Conservation (phyloP, 2,888 invertebrate genomes). For the Heliconius cydno region DNA sequence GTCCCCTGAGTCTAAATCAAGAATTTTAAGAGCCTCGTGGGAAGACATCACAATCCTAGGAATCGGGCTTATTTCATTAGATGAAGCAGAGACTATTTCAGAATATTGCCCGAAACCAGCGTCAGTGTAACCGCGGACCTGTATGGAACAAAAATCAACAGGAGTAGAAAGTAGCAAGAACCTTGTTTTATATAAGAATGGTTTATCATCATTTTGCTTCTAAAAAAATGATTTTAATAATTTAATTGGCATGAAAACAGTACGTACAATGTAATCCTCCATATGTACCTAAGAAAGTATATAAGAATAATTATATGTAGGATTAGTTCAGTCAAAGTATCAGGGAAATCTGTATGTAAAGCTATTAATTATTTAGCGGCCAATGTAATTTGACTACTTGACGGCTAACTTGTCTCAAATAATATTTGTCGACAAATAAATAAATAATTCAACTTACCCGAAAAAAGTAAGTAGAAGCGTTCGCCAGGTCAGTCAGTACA, state of each 20-base stretch:
- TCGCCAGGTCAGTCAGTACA: constrained; percentile 80
- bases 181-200: neutral
- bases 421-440: neutral
- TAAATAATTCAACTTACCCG: constrained; percentile 73
- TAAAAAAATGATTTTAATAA: neutral
- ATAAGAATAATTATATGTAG: neutral
- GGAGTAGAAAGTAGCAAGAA: neutral
- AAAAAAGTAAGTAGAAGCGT: constrained; percentile 87
- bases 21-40: constrained; percentile 87
- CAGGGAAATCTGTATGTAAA: neutral
- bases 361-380: neutral
- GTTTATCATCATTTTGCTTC: neutral
- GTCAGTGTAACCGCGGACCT: constrained; percentile 92
- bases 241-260: neutral
- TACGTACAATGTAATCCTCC: neutral
- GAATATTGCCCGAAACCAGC: constrained; percentile 90
- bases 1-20: constrained; percentile 89
- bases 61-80: constrained; percentile 89
- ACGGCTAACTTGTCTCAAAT: neutral
- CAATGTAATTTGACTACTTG: neutral
- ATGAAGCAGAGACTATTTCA: constrained; percentile 82
- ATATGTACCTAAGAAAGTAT: neutral
- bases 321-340: neutral
- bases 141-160: neutral
- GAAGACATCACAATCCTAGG: constrained; percentile 91